These are phyloP conservation scores for Xiphorhynchus erythropygius DNA, from an alignment of 2,797 vertebrate species.

Conservation along the genomic window DNA sequence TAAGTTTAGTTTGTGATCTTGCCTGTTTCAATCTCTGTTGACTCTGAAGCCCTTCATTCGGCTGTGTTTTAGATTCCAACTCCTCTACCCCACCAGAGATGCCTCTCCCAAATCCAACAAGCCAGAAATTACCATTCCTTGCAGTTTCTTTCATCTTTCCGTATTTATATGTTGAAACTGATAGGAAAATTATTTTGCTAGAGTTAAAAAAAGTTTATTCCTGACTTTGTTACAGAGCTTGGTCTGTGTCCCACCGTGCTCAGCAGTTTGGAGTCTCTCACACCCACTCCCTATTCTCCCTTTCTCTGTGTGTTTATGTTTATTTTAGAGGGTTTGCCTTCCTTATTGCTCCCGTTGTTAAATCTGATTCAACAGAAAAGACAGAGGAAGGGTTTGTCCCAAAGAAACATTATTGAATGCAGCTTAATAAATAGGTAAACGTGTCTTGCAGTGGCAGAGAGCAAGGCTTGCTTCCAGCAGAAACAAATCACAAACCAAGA, in stretches of 20 bases:
- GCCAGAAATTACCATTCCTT: neutral
- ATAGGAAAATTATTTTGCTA: neutral
- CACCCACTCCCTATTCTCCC: neutral
- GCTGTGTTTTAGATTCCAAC: neutral
- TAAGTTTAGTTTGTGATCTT: neutral
- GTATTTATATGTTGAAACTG: neutral
- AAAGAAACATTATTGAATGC: neutral
- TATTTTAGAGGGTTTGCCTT: neutral
- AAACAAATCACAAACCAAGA: neutral
- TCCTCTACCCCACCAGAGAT: neutral
- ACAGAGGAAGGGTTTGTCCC: neutral
- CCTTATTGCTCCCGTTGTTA: neutral
- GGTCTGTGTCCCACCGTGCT: neutral
- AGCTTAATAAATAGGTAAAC: neutral
- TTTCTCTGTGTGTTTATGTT: neutral
- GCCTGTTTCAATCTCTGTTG: neutral
- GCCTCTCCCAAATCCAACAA: neutral
- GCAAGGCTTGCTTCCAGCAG: neutral
- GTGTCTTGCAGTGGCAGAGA: neutral
- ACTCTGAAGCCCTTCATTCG: neutral
- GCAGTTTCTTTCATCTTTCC: neutral
- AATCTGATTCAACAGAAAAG: neutral
- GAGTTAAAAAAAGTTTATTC: neutral
- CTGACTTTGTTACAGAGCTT: neutral
- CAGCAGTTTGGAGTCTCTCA: neutral